These are phyloP conservation scores for Prunella strophiata DNA, from an alignment of 2,797 vertebrate genomes.

Conservation along the genomic window DNA sequence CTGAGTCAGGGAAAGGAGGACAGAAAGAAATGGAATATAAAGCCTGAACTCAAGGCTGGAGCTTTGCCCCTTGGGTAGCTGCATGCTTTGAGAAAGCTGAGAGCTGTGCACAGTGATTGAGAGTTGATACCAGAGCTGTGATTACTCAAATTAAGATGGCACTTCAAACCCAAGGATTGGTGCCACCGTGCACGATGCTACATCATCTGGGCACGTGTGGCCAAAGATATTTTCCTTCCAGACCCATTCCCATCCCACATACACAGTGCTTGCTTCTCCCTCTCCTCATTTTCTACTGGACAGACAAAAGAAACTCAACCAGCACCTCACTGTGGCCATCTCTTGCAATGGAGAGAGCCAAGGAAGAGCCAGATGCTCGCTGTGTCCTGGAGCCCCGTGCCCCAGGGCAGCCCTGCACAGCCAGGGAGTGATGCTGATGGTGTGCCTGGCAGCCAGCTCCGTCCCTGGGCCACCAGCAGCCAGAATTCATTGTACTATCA, in stretches of 20 bases:
- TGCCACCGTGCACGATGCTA: not conserved
- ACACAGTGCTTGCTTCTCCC: not conserved
- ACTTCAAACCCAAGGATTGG: not conserved
- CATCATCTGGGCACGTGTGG: too few relatives aligned
- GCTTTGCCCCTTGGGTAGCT: not conserved
- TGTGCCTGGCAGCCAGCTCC: not conserved
- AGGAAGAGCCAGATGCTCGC: not conserved
- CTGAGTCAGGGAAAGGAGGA: not conserved
- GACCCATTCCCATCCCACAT: not conserved
- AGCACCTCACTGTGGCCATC: not conserved
- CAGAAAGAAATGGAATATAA: not conserved
- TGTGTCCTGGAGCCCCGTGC: not conserved
- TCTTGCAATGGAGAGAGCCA: not conserved
- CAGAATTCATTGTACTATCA: not conserved
- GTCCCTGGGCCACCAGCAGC: not conserved
- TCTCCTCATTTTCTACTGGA: not conserved
- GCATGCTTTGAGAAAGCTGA: not conserved
- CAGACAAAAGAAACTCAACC: not conserved
- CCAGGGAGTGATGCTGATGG: not conserved
- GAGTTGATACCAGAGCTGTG: not conserved
- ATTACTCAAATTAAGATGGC: not conserved
- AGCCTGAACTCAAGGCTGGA: not conserved
- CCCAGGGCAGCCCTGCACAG: not conserved
- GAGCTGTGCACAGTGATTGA: not conserved
- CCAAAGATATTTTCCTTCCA: not conserved